phyloP scores from a whole-genome alignment of 2,797 vertebrate species.

The Oreortyx pictus region DNA sequence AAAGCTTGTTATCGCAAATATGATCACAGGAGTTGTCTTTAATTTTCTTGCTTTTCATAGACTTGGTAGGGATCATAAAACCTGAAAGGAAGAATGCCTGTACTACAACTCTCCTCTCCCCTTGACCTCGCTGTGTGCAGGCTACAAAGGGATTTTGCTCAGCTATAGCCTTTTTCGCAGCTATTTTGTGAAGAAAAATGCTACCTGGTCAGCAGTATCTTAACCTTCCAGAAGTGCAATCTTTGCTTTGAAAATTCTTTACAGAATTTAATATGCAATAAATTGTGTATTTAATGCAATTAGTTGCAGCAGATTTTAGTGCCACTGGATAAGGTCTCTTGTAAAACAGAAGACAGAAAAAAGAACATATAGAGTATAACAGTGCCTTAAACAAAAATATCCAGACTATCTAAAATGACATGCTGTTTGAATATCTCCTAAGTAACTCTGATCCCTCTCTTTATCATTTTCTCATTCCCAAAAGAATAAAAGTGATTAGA shows the following conservation, averaged over 20 bases:
- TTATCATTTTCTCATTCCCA: conserved; percentile 46
- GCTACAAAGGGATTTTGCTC: neutral
- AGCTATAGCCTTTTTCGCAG: neutral
- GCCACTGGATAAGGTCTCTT: neutral
- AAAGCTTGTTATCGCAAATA: neutral
- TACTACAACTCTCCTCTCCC: neutral
- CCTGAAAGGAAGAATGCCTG: neutral
- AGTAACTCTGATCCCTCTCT: conserved; percentile 20
- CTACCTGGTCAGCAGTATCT: neutral
- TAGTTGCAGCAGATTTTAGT: neutral
- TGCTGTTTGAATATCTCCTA: conserved; percentile 59
- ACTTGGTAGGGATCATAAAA: neutral
- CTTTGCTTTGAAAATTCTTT: neutral
- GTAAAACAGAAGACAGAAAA: neutral
- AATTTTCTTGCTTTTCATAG: neutral
- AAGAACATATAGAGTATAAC: neutral
- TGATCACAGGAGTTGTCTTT: neutral
- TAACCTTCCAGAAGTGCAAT: neutral
- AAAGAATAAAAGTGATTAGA: conserved; percentile 70
- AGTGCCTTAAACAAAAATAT: conserved; percentile 22
- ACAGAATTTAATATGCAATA: neutral
- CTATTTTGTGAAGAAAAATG: neutral
- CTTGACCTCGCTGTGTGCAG: neutral
- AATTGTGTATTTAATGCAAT: neutral
- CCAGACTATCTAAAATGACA: conserved; percentile 34